Evolutionary conservation across 2,888 invertebrate species (phyloP), one percentile per base, ranked within the genome.

Genomic region (Hirudinaria manillensis): DNA sequence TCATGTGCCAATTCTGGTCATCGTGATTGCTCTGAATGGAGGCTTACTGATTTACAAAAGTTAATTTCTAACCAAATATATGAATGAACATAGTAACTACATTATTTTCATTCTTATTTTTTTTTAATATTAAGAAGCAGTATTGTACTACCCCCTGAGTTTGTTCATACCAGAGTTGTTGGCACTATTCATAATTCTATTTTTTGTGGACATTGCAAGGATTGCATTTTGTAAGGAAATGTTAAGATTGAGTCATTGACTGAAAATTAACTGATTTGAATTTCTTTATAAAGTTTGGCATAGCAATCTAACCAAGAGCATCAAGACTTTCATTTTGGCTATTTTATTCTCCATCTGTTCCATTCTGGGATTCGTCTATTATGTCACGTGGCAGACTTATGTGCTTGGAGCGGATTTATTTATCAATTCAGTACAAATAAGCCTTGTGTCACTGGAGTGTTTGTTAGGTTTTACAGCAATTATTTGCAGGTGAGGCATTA

Each of bases 111-210:
- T 1, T 34, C 10, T 6, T 29, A 24, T 6, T 16, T 1, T 19
- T 68, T 34, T 34, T 24, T 68, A 19, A 19, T 34, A 10, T 13
- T 1, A 24, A 68, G 68, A 34, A 36, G n/a, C 32, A n/a, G 36
- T 36, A 13, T 16, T 68, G 36, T 34, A 34, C 32, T 68, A 7
- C 21, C 68, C 68, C n/a, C n/a, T 68, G 21, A 34, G 68, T n/a
- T 34, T 34, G n/a, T 68, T 68, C 68, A 68, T 68, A 34, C 68
- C 68, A n/a, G 68, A 68, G 32, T 32, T 68, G 32, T n/a, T 68
- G 32, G n/a, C 68, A 34, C 2, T 34, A 7, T 68, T 68, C 21
- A 29, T 68, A 34, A 36, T 68, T 68, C 36, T 68, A 7, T 68
- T 68, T n/a, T 34, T 32, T 10, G 7, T 68, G n/a, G 68, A 68